A percentile compares a stretch with the other conserved stretches of the same genome.
Evolutionary conservation across 2,113 vertebrate species (phyloP).

Genomic region (Pimephales promelas): DNA sequence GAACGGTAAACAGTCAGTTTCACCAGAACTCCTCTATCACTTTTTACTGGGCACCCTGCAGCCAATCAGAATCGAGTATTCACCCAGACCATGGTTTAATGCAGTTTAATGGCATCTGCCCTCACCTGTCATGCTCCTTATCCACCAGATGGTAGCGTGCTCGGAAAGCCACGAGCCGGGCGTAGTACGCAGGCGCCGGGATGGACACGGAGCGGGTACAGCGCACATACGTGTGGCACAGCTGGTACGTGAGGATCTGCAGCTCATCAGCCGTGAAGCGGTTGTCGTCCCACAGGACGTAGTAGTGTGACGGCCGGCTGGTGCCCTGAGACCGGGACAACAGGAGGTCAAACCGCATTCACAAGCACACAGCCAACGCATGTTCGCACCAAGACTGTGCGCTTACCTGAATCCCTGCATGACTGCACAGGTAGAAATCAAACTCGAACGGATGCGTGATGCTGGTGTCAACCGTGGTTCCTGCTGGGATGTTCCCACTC

Average conservation of each 20-base stretch:
- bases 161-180: constrained; percentile 95
- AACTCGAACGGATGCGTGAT: constrained; percentile 99
- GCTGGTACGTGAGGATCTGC: constrained; percentile 98
- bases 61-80: no score
- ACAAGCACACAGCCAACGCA: neutral
- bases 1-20: no score
- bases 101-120: no score
- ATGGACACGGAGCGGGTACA: constrained; percentile 98
- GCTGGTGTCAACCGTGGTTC: constrained; percentile 97
- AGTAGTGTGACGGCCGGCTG: constrained; percentile 98
- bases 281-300: constrained; percentile 99
- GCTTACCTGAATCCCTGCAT: constrained; percentile 97
- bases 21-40: no score
- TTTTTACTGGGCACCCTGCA: no score
- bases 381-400: no score
- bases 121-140: constrained; percentile 99
- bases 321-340: constrained; percentile 82
- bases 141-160: constrained; percentile 99
- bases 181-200: constrained; percentile 97
- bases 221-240: constrained; percentile 98
- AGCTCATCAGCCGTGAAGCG: constrained; percentile 98
- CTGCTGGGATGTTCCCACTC: constrained; percentile 98
- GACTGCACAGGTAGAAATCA: constrained; percentile 99
- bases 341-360: neutral
- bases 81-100: no score